phyloP scores from a whole-genome alignment of 2,888 invertebrate genomes.

The Lissocephala sabroskyi region DNA sequence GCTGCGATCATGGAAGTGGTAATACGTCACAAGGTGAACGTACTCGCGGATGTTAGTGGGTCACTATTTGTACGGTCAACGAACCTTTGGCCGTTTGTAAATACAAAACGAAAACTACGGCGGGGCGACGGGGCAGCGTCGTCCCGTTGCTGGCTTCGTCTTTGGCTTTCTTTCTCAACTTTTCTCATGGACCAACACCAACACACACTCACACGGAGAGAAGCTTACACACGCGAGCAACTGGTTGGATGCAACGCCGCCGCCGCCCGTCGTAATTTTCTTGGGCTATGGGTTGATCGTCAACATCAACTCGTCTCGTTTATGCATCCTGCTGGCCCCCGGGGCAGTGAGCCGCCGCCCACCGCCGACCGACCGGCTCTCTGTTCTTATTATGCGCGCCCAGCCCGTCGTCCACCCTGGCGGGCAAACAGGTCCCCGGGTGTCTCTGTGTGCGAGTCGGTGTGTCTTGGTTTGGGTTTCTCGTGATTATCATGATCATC shows the following conservation, averaged over 20 bases:
- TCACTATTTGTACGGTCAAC: slow-evolving; percentile 73
- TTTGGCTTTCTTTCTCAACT: slow-evolving; percentile 57
- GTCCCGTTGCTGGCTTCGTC: slow-evolving; percentile 11
- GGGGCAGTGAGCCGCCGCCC: no score
- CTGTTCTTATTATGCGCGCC: slow-evolving; percentile 58
- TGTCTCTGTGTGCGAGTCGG: slow-evolving; percentile 13
- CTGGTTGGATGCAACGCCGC: slow-evolving; percentile 13
- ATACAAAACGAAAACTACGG: slow-evolving; percentile 41
- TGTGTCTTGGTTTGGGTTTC: slow-evolving; percentile 54
- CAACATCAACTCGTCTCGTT: slow-evolving; percentile 36
- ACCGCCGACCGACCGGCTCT: no score
- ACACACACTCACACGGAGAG: background rate
- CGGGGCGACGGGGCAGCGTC: slow-evolving; percentile 1
- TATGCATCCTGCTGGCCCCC: slow-evolving; percentile 45
- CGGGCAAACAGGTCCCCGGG: background rate
- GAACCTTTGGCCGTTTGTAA: slow-evolving; percentile 71
- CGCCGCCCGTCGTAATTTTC: slow-evolving; percentile 52
- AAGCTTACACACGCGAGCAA: slow-evolving; percentile 6
- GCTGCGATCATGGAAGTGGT: slow-evolving; percentile 55
- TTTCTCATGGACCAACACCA: slow-evolving; percentile 27
- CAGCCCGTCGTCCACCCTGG: slow-evolving; percentile 47
- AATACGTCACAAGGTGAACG: slow-evolving; percentile 73
- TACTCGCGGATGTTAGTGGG: slow-evolving; percentile 74
- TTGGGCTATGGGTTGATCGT: slow-evolving; percentile 65
- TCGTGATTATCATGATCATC: slow-evolving; percentile 63